Percentiles rank a stretch among this genome's conserved stretches.
phyloP scores from a whole-genome alignment of 2,888 invertebrate genomes.

The Phengaris alcon region DNA sequence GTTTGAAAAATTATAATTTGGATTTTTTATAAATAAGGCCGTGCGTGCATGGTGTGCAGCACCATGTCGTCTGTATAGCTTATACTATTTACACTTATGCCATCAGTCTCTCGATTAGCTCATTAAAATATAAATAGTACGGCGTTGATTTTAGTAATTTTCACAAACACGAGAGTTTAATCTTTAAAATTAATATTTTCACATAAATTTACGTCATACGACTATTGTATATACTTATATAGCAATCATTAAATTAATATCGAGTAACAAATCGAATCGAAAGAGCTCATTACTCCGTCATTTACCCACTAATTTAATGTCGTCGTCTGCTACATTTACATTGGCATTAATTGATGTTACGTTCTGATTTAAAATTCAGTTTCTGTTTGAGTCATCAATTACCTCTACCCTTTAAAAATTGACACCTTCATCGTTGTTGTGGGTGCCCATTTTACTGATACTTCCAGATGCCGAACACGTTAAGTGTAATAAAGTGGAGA shows the following conservation, averaged over 20 bases:
- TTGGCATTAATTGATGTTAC: neutral
- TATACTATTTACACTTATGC: no score
- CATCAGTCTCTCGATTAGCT: no score
- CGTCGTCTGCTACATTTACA: conserved; percentile 3
- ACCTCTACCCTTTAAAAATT: no score
- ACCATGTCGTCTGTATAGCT: no score
- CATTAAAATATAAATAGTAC: no score
- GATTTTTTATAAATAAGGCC: no score
- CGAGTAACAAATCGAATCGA: conserved; percentile 8
- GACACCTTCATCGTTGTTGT: no score
- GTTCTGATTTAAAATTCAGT: conserved; percentile 9
- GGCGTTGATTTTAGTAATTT: no score
- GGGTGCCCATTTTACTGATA: no score
- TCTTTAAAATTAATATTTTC: neutral
- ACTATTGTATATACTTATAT: conserved; percentile 1
- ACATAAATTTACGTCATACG: neutral
- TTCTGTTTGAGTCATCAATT: neutral
- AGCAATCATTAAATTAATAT: conserved; percentile 13
- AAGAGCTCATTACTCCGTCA: conserved; percentile 13
- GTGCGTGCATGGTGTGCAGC: no score
- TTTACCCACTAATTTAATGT: conserved; percentile 4
- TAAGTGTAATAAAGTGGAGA: neutral
- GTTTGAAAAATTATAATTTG: no score
- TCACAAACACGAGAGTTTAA: neutral
- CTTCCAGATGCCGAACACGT: no score